Percentiles rank a stretch among this genome's conserved stretches.
Conservation (phyloP, 2,113 vertebrate species). For the Tetrao urogallus region DNA sequence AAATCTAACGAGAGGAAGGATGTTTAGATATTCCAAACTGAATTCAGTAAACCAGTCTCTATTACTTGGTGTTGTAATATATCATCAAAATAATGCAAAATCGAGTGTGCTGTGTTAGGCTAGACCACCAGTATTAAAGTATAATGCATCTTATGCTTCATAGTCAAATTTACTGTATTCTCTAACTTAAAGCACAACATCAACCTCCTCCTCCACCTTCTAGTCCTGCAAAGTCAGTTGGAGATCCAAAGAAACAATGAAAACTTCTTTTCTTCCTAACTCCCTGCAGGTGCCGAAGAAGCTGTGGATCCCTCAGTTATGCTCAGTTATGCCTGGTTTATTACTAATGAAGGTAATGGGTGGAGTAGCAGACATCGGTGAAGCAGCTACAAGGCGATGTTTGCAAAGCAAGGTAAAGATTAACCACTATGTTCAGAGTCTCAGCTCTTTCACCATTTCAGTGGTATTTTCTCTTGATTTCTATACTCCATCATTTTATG, state of each 20-base stretch:
- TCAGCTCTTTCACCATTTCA: neutral
- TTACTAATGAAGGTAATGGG: neutral
- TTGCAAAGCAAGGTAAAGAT: neutral
- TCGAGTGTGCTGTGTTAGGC: neutral
- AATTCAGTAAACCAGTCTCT: neutral
- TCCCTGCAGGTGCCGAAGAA: neutral
- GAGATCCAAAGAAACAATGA: neutral
- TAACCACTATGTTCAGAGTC: neutral
- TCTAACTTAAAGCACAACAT: neutral
- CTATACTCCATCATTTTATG: neutral
- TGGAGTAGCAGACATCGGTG: neutral
- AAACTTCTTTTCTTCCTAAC: neutral
- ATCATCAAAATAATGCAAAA: neutral
- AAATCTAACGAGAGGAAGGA: neutral
- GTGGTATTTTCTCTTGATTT: neutral
- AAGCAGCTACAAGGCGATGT: neutral
- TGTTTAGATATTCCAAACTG: neutral
- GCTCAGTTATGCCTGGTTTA: neutral
- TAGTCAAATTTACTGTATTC: neutral
- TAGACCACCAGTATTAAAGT: neutral
- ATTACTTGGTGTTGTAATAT: neutral
- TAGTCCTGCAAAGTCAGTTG: neutral
- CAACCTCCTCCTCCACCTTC: neutral
- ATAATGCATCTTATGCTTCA: neutral
- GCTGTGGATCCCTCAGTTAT: neutral